Base-by-base conservation (phyloP, 2,113 vertebrate species). In the Xyrauchen texanus region DNA sequence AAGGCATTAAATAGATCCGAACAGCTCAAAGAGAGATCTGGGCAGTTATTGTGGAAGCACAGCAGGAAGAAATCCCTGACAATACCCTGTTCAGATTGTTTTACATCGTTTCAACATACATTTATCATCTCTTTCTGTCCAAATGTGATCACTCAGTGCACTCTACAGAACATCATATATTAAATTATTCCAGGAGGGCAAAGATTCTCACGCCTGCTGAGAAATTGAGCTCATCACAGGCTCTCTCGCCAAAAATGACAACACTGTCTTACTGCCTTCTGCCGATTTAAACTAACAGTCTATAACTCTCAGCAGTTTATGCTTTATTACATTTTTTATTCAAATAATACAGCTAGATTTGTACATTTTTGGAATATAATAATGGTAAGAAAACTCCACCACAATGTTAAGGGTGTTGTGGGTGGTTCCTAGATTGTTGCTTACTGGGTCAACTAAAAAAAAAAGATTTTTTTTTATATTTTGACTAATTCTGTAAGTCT, bases 1-100 rank as follows among this genome's bases (percentile, higher is more conserved):
- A 87, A 88, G 85, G 87, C 86, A 85, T 88, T 87, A 87, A 85
- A 87, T 80, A 85, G 87, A 80, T 78, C 80, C 83, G 83, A 85
- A 82, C 69, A 82, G 83, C 86, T 86, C 83, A 83, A 69, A 82
- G 67, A 82, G 80, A 78, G 83, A 87, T 88, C 67, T 81, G 45
- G 78, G n/a, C 42, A 60, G 86, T 86, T 87, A 80, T 83, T 81
- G 76, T 77, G 77, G 77, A 82, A 85, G 69, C 64, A 61, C 47
- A 61, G 67, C 81, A 73, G 69, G 51, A 52, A 58, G 78, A 81
- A 84, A 87, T 83, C 86, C 83, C 70, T 67, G 82, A 84, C 80
- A 84, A 83, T 79, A 76, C 76, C 80, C 83, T 8, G 64, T 84
- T 85, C 78, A 85, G 82, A 83, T 81, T 71, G 76, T 84, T 85